Percentiles rank a stretch among this genome's conserved stretches.
phyloP scores from a whole-genome alignment of 2,113 vertebrate species.

The Ceratotherium simum region DNA sequence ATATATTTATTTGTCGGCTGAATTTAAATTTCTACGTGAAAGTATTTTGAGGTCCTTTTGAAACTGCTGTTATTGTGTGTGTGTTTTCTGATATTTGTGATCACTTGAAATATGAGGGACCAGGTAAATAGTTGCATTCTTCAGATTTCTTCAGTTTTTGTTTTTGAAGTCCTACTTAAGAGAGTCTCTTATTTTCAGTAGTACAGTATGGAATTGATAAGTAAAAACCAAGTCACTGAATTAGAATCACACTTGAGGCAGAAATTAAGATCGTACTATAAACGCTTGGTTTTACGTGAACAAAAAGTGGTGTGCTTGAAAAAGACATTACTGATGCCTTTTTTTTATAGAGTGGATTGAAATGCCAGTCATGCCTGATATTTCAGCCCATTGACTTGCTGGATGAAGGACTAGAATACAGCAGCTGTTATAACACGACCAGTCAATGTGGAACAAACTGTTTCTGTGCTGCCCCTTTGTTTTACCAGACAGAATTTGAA shows the following conservation, averaged over 20 bases:
- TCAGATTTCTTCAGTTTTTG: slow-evolving; percentile 3
- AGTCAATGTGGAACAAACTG: slow-evolving; percentile 70
- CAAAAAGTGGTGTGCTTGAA: slow-evolving; percentile 67
- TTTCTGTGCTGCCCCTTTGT: slow-evolving; percentile 75
- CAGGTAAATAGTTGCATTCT: neutral
- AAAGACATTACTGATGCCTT: slow-evolving; percentile 77
- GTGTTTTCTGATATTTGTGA: slow-evolving; percentile 11
- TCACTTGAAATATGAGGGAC: slow-evolving; percentile 8
- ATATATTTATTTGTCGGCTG: neutral
- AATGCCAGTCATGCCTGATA: slow-evolving; percentile 83
- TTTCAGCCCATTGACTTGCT: slow-evolving; percentile 83
- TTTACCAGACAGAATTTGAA: slow-evolving; percentile 77
- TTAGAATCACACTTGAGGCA: slow-evolving; percentile 50
- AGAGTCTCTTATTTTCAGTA: neutral
- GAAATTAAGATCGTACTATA: slow-evolving; percentile 57
- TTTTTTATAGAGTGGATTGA: slow-evolving; percentile 80
- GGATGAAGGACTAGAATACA: slow-evolving; percentile 76
- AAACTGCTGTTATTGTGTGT: neutral
- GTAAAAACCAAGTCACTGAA: slow-evolving; percentile 43
- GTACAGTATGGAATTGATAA: neutral
- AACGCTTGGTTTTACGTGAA: slow-evolving; percentile 72
- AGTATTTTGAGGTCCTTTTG: neutral
- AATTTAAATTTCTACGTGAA: neutral
- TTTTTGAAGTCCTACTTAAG: neutral
- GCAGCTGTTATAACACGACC: slow-evolving; percentile 73